phyloP scores from a whole-genome alignment of 2,888 invertebrate genomes.

The Ophonus ardosiacus region DNA sequence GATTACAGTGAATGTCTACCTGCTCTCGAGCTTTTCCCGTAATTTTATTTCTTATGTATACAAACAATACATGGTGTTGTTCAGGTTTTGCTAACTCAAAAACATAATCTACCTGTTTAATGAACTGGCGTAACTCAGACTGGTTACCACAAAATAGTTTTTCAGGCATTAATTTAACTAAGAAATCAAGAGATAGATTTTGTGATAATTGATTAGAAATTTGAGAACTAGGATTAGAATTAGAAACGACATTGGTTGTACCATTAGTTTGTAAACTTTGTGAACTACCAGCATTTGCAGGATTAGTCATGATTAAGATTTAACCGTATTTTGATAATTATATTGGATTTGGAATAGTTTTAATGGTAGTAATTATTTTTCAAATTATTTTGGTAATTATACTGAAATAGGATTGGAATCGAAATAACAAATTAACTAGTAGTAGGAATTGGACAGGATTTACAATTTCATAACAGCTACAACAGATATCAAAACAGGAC shows the following conservation, averaged over 20 bases:
- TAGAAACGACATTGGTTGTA: background rate
- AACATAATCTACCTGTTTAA: slow-evolving; percentile 65
- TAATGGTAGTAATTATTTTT: too few relatives aligned
- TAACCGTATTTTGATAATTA: background rate
- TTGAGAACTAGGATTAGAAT: background rate
- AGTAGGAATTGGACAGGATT: background rate
- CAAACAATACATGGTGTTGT: slow-evolving; percentile 56
- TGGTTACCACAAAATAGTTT: slow-evolving; percentile 50
- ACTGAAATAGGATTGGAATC: too few relatives aligned
- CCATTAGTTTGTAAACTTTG: background rate
- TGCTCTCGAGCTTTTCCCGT: slow-evolving; percentile 64
- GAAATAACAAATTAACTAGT: background rate
- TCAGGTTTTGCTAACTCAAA: slow-evolving; percentile 60
- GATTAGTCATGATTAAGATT: background rate
- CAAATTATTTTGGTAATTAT: too few relatives aligned
- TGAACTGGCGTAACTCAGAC: slow-evolving; percentile 63
- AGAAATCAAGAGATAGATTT: slow-evolving; percentile 21
- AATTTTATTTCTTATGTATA: slow-evolving; percentile 64
- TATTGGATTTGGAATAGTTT: background rate
- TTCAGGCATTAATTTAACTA: slow-evolving; percentile 57
- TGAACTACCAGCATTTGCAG: background rate
- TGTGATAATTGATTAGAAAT: background rate
- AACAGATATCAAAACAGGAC: background rate
- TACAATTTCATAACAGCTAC: background rate
- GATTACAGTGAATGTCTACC: slow-evolving; percentile 61